Conservation (phyloP, 1,140 invertebrate genomes). For the Eupristina koningsbergeri region DNA sequence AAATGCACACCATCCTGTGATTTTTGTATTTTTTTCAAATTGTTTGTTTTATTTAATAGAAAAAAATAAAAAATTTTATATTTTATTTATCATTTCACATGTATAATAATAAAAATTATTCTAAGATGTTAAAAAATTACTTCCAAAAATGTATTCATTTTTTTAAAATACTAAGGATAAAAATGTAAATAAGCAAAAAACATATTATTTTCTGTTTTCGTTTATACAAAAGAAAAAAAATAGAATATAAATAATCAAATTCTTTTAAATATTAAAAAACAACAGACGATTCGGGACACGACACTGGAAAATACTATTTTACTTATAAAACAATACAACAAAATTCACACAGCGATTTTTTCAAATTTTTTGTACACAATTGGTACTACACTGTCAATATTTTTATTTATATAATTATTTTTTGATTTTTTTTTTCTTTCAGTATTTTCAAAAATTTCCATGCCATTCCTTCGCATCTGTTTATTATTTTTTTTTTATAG, state of each 20-base stretch:
- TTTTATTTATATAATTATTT: slow-evolving; percentile 33
- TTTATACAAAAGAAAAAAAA: slow-evolving; percentile 46
- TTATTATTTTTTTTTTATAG: slow-evolving; percentile 32
- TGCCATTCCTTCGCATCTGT: slow-evolving; percentile 28
- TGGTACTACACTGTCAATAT: slow-evolving; percentile 20
- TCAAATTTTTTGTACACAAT: slow-evolving; percentile 24
- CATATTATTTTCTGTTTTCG: slow-evolving; percentile 23
- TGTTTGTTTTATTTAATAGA: slow-evolving; percentile 54
- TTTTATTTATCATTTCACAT: slow-evolving; percentile 48
- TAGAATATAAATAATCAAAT: slow-evolving; percentile 46
- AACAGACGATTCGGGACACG: slow-evolving; percentile 44
- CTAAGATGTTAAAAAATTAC: slow-evolving; percentile 48
- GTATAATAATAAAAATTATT: slow-evolving; percentile 52
- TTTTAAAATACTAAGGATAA: slow-evolving; percentile 47
- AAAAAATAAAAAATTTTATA: slow-evolving; percentile 53
- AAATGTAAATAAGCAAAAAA: slow-evolving; percentile 44
- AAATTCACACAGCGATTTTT: slow-evolving; percentile 46
- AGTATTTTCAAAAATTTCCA: slow-evolving; percentile 27
- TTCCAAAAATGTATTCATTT: slow-evolving; percentile 45
- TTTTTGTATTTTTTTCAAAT: slow-evolving; percentile 42
- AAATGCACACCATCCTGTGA: slow-evolving; percentile 39
- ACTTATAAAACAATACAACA: slow-evolving; percentile 41
- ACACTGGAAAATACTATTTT: slow-evolving; percentile 42
- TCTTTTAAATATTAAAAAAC: slow-evolving; percentile 47
- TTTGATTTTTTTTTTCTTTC: slow-evolving; percentile 42